Base-by-base conservation (phyloP, 2,888 invertebrate genomes). In the Cyrtodaria siliqua region DNA sequence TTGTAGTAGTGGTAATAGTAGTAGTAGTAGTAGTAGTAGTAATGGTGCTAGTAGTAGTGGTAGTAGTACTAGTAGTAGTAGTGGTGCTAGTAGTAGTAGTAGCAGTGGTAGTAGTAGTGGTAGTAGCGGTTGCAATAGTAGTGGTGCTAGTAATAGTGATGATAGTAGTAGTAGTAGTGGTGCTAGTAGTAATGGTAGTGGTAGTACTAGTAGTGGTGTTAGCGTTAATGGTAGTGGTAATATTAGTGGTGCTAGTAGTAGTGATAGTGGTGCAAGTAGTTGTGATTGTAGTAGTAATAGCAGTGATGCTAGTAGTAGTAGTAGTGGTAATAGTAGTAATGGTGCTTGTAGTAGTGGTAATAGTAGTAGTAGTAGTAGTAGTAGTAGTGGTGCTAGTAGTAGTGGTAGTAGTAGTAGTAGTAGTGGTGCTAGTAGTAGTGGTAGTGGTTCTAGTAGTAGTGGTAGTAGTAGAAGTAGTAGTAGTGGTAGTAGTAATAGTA, bases 331-430 rank as follows among this genome's bases (percentile, higher is more conserved):
- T 47, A 9, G 18, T 47, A 47, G 18, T 47, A 47, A 16, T 47
- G 16, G 47, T 47, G 16, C 4, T 47, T 3, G 20, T 47, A 16
- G 47, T 47, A 47, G 47, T 47, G 20, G 3, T 9, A 9, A 16
- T 47, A 47, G 47, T 47, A 47, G 47, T 47, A 47, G 47, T 47
- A 47, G 47, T 47, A 47, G 47, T 47, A 47, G 47, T 47, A 47
- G 47, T 47, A 47, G 47, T 47, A 47, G 47, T 47, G 16, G 47
- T 47, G 16, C 8, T 47, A 47, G 20, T 47, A 47, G 20, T 18
- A 47, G 47, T 47, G 16, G 18, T 18, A 47, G 47, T 9, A 47
- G 47, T 47, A 47, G 47, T 47, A 47, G 47, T 47, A 47, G 47
- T 47, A 47, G 47, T 47, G 3, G 47, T 47, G 3, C 8, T 47